These are phyloP conservation scores for Clinocottus analis DNA, from an alignment of 2,113 vertebrate species.

Conservation along the genomic window DNA sequence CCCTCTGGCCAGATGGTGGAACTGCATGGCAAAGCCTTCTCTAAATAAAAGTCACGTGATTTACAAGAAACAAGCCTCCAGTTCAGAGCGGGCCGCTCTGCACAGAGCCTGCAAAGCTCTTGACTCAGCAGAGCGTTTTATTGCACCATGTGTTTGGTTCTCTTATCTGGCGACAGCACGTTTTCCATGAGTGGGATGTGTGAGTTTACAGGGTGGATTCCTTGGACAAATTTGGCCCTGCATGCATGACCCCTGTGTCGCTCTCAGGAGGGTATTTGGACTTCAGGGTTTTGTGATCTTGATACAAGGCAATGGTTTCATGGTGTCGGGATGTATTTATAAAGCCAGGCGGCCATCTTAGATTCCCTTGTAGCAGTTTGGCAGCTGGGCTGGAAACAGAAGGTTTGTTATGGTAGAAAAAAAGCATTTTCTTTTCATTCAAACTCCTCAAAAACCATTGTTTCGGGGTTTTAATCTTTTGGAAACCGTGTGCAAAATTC, in stretches of 20 bases:
- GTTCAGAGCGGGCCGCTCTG: neutral
- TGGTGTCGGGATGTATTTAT: neutral
- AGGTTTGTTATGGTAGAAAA: neutral
- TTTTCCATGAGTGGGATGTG: neutral
- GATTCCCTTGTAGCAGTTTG: neutral
- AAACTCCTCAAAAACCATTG: too few species aligned
- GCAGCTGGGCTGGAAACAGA: neutral
- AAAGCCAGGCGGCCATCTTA: neutral
- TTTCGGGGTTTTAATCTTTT: too few species aligned
- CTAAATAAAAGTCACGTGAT: conserved; percentile 64
- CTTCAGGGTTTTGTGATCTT: neutral
- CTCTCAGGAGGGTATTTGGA: neutral
- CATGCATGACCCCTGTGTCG: neutral
- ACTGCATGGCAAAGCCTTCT: neutral
- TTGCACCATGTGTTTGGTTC: neutral
- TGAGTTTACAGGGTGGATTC: neutral
- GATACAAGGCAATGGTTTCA: neutral
- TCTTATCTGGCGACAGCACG: conserved; percentile 9
- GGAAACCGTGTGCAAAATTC: too few species aligned
- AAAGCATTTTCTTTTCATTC: too few species aligned
- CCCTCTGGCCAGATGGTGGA: neutral
- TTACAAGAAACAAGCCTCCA: conserved; percentile 48
- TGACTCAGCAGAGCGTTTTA: conserved; percentile 25
- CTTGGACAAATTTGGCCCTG: neutral
- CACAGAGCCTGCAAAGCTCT: neutral